Conservation (phyloP, 1,140 invertebrate genomes). For the Drosophila repleta region DNA sequence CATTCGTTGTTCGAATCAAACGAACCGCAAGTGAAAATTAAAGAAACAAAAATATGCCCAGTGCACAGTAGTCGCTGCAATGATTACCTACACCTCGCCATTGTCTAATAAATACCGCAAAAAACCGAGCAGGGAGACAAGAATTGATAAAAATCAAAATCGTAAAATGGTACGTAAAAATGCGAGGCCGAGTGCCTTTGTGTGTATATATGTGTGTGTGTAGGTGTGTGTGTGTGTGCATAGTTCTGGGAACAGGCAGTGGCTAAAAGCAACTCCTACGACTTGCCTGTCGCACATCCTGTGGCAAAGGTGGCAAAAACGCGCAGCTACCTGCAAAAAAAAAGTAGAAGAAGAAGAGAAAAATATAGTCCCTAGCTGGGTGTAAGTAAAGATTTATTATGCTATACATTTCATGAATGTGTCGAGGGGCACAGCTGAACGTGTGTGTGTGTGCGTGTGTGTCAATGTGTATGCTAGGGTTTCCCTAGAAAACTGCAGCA, state of each 20-base stretch:
- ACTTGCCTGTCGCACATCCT: conserved; percentile 67
- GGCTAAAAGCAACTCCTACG: conserved; percentile 62
- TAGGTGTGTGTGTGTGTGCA: conserved; percentile 24
- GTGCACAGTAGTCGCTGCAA: conserved; percentile 65
- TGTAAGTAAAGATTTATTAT: conserved; percentile 78
- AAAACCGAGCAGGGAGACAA: conserved; percentile 35
- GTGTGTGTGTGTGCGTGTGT: conserved; percentile 33
- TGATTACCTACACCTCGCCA: conserved; percentile 63
- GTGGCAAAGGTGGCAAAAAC: conserved; percentile 80
- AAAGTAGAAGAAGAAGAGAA: conserved; percentile 37
- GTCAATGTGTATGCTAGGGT: conserved; percentile 61
- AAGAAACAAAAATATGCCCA: conserved; percentile 11
- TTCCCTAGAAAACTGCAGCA: conserved; percentile 73
- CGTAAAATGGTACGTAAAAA: conserved; percentile 78
- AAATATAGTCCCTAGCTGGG: conserved; percentile 57
- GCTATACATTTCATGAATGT: conserved; percentile 81
- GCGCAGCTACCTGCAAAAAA: conserved; percentile 65
- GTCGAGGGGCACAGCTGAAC: conserved; percentile 41
- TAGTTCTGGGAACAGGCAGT: conserved; percentile 36
- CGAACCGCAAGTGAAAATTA: conserved; percentile 52
- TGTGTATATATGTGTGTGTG: conserved; percentile 11
- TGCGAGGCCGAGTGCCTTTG: conserved; percentile 36
- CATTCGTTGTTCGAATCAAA: conserved; percentile 61
- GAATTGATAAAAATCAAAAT: conserved; percentile 74
- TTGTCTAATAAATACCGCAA: conserved; percentile 76